Base-by-base conservation (phyloP, 1,140 invertebrate genomes). In the Sitodiplosis mosellana region DNA sequence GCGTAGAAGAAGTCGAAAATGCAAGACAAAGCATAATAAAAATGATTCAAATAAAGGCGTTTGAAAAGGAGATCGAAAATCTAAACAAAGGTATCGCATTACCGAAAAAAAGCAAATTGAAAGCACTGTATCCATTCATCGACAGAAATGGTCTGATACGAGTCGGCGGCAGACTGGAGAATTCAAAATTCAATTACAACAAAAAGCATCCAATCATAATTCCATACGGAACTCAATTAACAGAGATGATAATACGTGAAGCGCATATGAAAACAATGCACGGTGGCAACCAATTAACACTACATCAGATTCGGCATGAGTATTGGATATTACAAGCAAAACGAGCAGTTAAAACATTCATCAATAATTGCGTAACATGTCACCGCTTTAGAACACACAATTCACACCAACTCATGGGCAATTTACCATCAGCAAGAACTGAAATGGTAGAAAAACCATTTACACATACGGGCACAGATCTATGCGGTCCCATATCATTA, bases 121-220 rank as follows among this genome's bases (percentile, higher is more conserved):
- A 11, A 41, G 20, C 48, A 7, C 46, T 63, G 27, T 47, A 52
- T 46, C 54, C 61, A 27, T 66, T 63, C 50, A 5, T 67, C 14
- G 64, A 67, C 49, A 34, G 52, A n/a, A 44, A 53, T 14, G 54
- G 55, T 36, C 21, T 69, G 1, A 19, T 69, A 27, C 54, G 64
- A 45, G 66, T 69, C 27, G 65, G 67, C 17, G 65, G 68, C 11
- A 52, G 66, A 45, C 49, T 68, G 2, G 12, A 49, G 10, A 37
- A 61, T 27, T 43, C 59, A 10, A 47, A 55, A 19, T 11, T 69
- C 1, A 33, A 51, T 11, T 46, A 57, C 45, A 49, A 56, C 20
- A 50, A 53, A 19, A n/a, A n/a, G n/a, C n/a, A n/a, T n/a, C n/a
- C n/a, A n/a, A n/a, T n/a, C n/a, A n/a, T n/a, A n/a, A n/a, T 61